Evolutionary conservation across 2,113 vertebrate species (phyloP).

Genomic region (Gnathochromis pfefferi): DNA sequence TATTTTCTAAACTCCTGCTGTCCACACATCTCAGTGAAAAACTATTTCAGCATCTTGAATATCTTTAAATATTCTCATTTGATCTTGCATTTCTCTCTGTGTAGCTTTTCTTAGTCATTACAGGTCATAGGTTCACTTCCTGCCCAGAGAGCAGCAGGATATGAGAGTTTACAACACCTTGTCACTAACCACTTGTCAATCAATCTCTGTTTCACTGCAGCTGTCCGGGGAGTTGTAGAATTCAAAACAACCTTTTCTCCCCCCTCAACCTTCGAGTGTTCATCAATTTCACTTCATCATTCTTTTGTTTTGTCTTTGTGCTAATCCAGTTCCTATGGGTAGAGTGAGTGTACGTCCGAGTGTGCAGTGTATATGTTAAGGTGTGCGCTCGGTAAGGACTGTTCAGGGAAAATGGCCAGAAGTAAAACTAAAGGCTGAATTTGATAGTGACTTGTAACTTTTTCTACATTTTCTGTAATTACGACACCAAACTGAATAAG

Average conservation of each 20-base stretch:
- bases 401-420: background rate
- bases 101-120: conserved; percentile 26
- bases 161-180: conserved; percentile 62
- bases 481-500: background rate
- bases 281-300: background rate
- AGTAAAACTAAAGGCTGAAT: background rate
- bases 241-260: conserved; percentile 34
- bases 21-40: background rate
- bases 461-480: background rate
- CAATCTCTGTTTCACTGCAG: conserved; percentile 35
- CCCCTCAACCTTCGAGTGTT: background rate
- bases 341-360: background rate
- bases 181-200: conserved; percentile 63
- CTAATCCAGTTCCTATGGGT: background rate
- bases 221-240: conserved; percentile 52
- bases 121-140: conserved; percentile 63
- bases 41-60: background rate
- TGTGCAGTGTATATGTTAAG: background rate
- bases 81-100: background rate
- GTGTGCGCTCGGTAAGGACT: background rate
- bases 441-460: background rate
- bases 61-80: background rate
- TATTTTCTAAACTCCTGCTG: background rate
- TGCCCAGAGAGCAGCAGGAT: conserved; percentile 53
- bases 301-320: conserved; percentile 40